A percentile compares a stretch with the other conserved stretches of the same genome.
These are phyloP conservation scores for Ivindomyrus marchei DNA, from an alignment of 2,113 vertebrate genomes.

Conservation along the genomic window DNA sequence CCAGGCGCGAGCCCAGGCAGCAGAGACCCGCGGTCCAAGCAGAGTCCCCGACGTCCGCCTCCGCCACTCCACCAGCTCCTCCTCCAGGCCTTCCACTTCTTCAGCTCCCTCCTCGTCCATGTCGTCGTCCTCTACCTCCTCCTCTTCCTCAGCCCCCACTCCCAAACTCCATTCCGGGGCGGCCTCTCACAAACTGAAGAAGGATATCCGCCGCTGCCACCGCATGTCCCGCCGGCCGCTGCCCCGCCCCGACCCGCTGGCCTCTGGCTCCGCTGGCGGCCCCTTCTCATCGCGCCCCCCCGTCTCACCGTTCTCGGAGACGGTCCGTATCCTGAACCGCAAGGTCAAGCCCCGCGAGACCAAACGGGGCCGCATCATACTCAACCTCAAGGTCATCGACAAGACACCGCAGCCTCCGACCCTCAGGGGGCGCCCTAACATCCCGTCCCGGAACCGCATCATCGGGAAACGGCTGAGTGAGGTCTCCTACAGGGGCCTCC, in stretches of 20 bases:
- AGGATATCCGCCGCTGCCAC: slow-evolving; percentile 94
- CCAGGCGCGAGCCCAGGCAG: slow-evolving; percentile 75
- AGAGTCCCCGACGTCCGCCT: slow-evolving; percentile 70
- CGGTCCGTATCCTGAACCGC: slow-evolving; percentile 93
- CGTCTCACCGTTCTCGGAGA: slow-evolving; percentile 88
- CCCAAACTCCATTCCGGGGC: slow-evolving; percentile 89
- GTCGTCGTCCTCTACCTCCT: slow-evolving; percentile 38
- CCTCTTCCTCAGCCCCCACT: slow-evolving; percentile 54
- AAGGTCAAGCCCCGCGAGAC: slow-evolving; percentile 90
- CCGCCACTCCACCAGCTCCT: slow-evolving; percentile 19
- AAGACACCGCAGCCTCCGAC: slow-evolving; percentile 52
- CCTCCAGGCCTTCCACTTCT: slow-evolving; percentile 23
- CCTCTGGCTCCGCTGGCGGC: slow-evolving; percentile 16
- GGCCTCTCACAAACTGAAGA: slow-evolving; percentile 88
- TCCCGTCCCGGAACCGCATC: slow-evolving; percentile 89
- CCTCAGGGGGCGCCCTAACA: slow-evolving; percentile 69
- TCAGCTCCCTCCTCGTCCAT: slow-evolving; percentile 27
- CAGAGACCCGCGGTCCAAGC: slow-evolving; percentile 53
- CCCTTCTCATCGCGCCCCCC: slow-evolving; percentile 63
- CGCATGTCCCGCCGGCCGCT: slow-evolving; percentile 90
- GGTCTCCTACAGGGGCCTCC: slow-evolving; percentile 82
- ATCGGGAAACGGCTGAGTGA: slow-evolving; percentile 84
- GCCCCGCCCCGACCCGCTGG: slow-evolving; percentile 76
- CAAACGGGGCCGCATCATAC: slow-evolving; percentile 89
- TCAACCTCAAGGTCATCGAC: slow-evolving; percentile 94